Evolutionary conservation across 2,797 vertebrate genomes (phyloP).

Genomic region (Microctenopoma steveboyesi): DNA sequence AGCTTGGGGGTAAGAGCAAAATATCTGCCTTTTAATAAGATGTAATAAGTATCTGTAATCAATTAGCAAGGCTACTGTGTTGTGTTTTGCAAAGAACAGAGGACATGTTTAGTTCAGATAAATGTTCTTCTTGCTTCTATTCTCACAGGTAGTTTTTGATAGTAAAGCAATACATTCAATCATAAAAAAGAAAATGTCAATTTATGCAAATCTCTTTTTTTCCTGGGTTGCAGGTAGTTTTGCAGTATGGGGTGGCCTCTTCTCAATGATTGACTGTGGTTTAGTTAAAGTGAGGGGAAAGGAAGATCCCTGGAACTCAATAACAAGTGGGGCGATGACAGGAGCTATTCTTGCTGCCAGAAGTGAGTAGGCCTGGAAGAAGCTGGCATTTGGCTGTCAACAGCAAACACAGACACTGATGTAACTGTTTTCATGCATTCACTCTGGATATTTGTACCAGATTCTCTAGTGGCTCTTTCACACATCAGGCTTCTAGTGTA

Average conservation of each 20-base stretch:
- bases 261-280: conserved; percentile 98
- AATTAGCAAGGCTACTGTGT: too few relatives aligned
- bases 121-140: too few relatives aligned
- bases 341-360: conserved; percentile 97
- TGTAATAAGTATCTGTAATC: too few relatives aligned
- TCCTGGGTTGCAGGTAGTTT: conserved; percentile 89
- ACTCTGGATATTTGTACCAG: too few relatives aligned
- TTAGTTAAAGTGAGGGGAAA: conserved; percentile 95
- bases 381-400: conserved; percentile 7
- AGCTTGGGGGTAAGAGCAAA: conserved; percentile 89
- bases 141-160: neutral
- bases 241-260: conserved; percentile 97
- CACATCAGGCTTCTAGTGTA: too few relatives aligned
- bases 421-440: neutral
- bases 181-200: neutral
- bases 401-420: neutral
- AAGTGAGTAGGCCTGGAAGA: conserved; percentile 85
- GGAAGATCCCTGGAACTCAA: conserved; percentile 99
- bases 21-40: too few relatives aligned
- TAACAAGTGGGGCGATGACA: conserved; percentile 96
- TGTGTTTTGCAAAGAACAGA: too few relatives aligned
- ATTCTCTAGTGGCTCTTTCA: too few relatives aligned
- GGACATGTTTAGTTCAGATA: neutral
- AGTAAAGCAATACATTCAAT: neutral
- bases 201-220: neutral